Evolutionary conservation across 2,888 invertebrate species (phyloP), one percentile per base, ranked within the genome.

Genomic region (Ommatoiulus sabulosus): DNA sequence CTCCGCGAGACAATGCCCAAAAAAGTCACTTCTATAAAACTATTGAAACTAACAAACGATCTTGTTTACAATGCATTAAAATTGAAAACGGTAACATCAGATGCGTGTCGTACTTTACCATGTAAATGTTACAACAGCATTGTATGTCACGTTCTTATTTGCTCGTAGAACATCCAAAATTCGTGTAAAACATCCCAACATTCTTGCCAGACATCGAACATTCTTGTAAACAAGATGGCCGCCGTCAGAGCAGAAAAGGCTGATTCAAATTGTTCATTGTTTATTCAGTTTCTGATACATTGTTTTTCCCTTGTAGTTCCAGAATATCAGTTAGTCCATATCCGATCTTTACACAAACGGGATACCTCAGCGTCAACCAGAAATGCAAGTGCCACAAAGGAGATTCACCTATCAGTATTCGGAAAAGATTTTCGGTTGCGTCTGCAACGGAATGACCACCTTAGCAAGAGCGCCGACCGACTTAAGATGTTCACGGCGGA

Each of bases 401-500:
- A 88, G 43, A 46, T 88, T 24, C 88, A 88, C 57, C 48, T 88
- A 43, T 52, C 88, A 44, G 88, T 86, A 44, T 88, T 88, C 35
- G 88, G 88, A 52, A 48, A 24, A 52, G 86, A 88, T 86, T 88
- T 86, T 44, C 85, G 86, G n/a, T 63, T 88, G 57, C 85, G 57
- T n/a, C 43, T 88, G 85, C 84, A 88, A 48, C 35, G 86, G 20
- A 88, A 88, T 44, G 88, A 87, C 12, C 88, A 88, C 44, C 86
- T 88, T n/a, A 88, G 88, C 86, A 85, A 86, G 86, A 86, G 85
- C n/a, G 88, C 88, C 43, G 88, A 86, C 85, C 15, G 86, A 10
- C 86, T 88, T 24, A 46, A 52, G 17, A 86, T 88, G 86, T 88
- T 48, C 63, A 46, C 17, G 43, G 88, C 88, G 3, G 84, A 88